Base-by-base conservation (phyloP, 2,113 vertebrate species). In the Amphiprion ocellaris region DNA sequence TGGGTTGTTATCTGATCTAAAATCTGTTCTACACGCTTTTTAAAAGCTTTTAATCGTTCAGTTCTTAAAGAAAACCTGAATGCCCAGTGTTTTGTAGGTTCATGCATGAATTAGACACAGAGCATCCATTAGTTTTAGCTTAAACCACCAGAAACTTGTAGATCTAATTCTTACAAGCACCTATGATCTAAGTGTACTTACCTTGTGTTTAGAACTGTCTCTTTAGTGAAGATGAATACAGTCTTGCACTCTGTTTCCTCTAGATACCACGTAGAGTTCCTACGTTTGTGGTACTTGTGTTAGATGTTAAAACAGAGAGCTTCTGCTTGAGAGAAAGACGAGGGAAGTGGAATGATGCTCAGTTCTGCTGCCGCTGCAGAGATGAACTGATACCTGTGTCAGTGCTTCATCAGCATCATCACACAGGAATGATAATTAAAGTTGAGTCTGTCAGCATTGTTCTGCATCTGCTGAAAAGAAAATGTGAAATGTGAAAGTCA, bases 151-250 rank as follows among this genome's bases (percentile, higher is more conserved):
- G 7, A 50, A 50, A 24, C 53, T 5, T 24, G 24, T 12, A 24
- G 21, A 54, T 54, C 23, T 69, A 46, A 5, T 50, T 37, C 33
- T 37, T 37, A 37, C 33, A 37, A 37, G 49, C 52, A 72, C 54
- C 37, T 47, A 6, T 66, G 59, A 69, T 67, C 65, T 9, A 86
- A 87, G 85, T 92, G 87, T 85, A 86, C 83, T 88, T 87, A 79
- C 70, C 74, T 26, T 1, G 19, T 70, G 39, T 56, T 59, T 61
- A 64, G 24, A 55, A 49, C 30, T 62, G 17, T 67, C 26, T 55
- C 69, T 47, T 19, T 21, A 24, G 33, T 52, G 26, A 55, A 56
- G 58, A 30, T 19, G 4, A 49, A 68, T 41, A 53, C 21, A 11
- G 71, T 67, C n/a, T 65, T 68, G 55, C 56, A 79, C 69, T 81